Conservation (phyloP, 2,888 invertebrate species). For the Drosophila sordidula region DNA sequence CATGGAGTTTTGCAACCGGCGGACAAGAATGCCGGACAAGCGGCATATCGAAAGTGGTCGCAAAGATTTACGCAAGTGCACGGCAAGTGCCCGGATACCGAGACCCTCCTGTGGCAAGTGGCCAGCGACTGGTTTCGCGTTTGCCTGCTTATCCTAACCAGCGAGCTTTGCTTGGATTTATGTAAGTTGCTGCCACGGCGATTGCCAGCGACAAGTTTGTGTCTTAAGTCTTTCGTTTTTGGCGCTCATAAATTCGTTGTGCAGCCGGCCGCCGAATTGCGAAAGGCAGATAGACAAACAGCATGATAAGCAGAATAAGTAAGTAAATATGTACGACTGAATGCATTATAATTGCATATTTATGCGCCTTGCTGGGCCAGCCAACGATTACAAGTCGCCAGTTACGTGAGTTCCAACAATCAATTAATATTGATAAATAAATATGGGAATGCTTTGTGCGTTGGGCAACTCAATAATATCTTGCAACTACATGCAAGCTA, state of each 20-base stretch:
- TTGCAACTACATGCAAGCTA: not conserved
- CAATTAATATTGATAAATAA: conserved; percentile 7
- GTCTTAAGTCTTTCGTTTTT: conserved; percentile 69
- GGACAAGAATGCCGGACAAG: conserved; percentile 26
- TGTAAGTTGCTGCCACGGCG: conserved; percentile 51
- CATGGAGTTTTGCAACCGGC: conserved; percentile 23
- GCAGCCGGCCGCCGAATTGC: conserved; percentile 45
- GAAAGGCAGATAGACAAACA: conserved; percentile 35
- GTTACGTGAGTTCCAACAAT: conserved; percentile 6
- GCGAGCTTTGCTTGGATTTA: conserved; percentile 40
- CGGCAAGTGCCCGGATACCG: conserved; percentile 21
- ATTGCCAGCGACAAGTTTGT: conserved; percentile 57
- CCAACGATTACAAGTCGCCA: not conserved
- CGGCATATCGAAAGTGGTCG: conserved; percentile 38
- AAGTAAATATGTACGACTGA: conserved; percentile 14
- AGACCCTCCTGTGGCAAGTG: conserved; percentile 39
- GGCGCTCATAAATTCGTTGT: conserved; percentile 42
- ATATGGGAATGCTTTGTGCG: not conserved
- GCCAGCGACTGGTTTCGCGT: conserved; percentile 41
- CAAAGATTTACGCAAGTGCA: conserved; percentile 60
- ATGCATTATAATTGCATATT: conserved; percentile 28
- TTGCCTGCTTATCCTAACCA: conserved; percentile 29
- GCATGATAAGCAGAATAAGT: conserved; percentile 67
- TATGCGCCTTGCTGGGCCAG: not conserved
- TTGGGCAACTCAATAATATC: not conserved